Base-by-base conservation (phyloP, 2,888 invertebrate species). In the Dioctria rufipes region DNA sequence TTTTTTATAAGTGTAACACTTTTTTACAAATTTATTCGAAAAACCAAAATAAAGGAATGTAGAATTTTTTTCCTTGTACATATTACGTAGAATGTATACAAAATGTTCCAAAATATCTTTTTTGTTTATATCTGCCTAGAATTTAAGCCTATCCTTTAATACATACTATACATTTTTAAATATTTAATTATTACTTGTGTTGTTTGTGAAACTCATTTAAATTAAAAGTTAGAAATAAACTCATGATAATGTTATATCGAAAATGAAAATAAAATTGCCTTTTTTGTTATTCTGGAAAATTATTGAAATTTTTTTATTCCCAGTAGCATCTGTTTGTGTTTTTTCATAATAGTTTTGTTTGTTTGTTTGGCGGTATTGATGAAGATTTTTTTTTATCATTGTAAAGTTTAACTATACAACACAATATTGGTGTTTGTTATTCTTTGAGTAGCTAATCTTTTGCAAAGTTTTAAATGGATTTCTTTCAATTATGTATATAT, bases 191-290 rank as follows among this genome's bases (percentile, higher is more conserved):
- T 65, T 46, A 67, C 67, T 46, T 46, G 25, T 25, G 25, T 13
- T 67, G 67, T 67, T 67, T 67, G 46, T 67, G 46, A 43, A 67
- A 67, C 42, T 43, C 67, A 49, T 25, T 25, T 25, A 25, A 25
- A 1, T 25, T 25, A 25, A 25, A 25, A 25, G 25, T 43, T 13
- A 67, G 46, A 25, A 67, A 67, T 67, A 67, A 67, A 67, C 46
- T 67, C 13, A 61, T 25, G 25, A 25, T 11, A 43, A 46, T 67
- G 67, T 67, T 67, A 67, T 67, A 37, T 46, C 67, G 46, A 42
- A 67, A 37, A 54, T 71, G 54, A 54, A 54, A 71, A 71, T 71
- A 71, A 71, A 71, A 71, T 51, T 71, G 71, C 71, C 51, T 71
- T 71, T 58, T 58, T 69, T 71, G 3, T 25, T 71, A 25, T 39